Evolutionary conservation across 2,113 vertebrate species (phyloP), one percentile per base, ranked within the genome.

Genomic region (Eretmochelys imbricata): DNA sequence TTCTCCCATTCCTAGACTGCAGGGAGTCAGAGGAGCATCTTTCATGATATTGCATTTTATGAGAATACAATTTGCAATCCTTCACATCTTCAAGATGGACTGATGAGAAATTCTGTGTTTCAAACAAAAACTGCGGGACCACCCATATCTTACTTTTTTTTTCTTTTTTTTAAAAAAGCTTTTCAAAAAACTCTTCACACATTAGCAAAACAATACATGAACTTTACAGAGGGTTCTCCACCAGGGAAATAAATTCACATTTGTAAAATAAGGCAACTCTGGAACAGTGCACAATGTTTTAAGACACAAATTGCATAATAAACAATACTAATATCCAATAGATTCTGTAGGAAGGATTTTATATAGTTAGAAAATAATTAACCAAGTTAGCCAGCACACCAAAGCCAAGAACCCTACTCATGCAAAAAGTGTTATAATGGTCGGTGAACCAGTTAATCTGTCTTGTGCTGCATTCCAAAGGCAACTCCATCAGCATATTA

Each of bases 11-110:
- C 53, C 24, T 88, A 53, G 22, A 88, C 14, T 3, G 49, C 12
- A 8, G 2, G 0, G 53, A 90, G 31, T 69, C 3, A 59, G 54
- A 87, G 82, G 0, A 83, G 0, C 38, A 19, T 50, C 42, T 86
- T 93, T 79, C 38, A 53, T 29, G 85, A 57, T 19, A 50, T 2
- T 35, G 1, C 42, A 2, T 54, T 82, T 12, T 1, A 22, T 53
- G 82, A 78, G 29, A 88, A 80, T 48, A 53, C 49, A 25, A 57
- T 42, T 29, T 42, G 55, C 87, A 79, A 76, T 55, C 9, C 84
- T 84, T 76, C 22, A 75, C 19, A 55, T 24, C 69, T 69, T 84
- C 76, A 90, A 54, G 35, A 87, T 38, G 8, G 38, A 83, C 8
- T 31, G 38, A 2, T 1, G 72, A 90, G 88, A 94, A 88, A 29